These are phyloP conservation scores for Erythrocercus mccallii DNA, from an alignment of 2,113 vertebrate species.

Conservation along the genomic window DNA sequence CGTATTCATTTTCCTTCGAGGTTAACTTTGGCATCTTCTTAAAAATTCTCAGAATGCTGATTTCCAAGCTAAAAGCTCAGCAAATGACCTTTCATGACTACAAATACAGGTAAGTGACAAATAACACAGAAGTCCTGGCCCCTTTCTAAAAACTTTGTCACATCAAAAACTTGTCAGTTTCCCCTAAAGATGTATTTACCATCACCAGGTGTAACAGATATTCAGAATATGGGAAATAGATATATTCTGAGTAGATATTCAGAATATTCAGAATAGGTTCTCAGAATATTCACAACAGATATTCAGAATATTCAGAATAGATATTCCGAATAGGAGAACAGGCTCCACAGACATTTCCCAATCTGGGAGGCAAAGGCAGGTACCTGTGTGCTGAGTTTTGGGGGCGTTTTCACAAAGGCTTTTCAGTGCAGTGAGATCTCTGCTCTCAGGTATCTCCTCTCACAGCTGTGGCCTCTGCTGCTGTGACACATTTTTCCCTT, in stretches of 20 bases:
- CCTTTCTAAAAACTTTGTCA: not conserved
- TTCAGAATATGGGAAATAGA: not conserved
- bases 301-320: not conserved
- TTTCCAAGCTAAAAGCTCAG: slow-evolving; percentile 93
- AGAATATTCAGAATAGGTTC: too few species aligned
- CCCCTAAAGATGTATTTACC: not conserved
- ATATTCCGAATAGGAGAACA: not conserved
- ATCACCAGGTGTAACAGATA: not conserved
- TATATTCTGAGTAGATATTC: not conserved
- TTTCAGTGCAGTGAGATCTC: not conserved
- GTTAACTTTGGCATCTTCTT: slow-evolving; percentile 93
- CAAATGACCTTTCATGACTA: slow-evolving; percentile 92
- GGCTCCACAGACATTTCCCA: not conserved
- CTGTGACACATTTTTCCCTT: not conserved
- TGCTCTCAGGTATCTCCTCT: not conserved
- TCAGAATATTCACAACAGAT: not conserved
- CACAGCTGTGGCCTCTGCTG: not conserved
- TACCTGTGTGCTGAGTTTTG: not conserved
- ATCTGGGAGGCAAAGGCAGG: not conserved
- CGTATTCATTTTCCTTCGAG: slow-evolving; percentile 69
- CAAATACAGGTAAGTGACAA: slow-evolving; percentile 86
- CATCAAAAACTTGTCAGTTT: not conserved
- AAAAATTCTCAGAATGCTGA: slow-evolving; percentile 89
- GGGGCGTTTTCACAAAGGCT: not conserved
- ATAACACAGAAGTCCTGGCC: not conserved